Evolutionary conservation across 1,140 invertebrate species (phyloP).

Genomic region (Hycleus cichorii): DNA sequence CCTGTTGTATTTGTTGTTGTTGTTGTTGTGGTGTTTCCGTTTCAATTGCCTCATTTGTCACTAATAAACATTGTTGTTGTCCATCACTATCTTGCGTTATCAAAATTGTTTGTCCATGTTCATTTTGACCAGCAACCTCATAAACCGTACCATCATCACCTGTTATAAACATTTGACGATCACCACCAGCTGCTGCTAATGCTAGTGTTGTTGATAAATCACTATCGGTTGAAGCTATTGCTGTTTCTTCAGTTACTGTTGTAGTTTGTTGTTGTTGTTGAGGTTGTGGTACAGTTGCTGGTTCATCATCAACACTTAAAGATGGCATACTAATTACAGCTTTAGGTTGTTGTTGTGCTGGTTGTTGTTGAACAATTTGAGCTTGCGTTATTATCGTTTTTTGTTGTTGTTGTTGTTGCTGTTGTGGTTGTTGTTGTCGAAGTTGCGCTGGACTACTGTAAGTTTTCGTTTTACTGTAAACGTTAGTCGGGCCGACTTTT

Average conservation of each 20-base stretch:
- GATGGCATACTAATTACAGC: conserved; percentile 34
- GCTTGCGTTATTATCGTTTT: not conserved
- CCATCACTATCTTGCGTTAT: conserved; percentile 57
- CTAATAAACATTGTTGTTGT: conserved; percentile 62
- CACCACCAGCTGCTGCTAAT: conserved; percentile 29
- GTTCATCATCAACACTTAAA: conserved; percentile 13
- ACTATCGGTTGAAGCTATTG: not conserved
- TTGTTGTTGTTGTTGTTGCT: not conserved
- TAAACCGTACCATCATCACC: conserved; percentile 62
- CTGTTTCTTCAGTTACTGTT: conserved; percentile 7
- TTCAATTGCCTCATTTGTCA: conserved; percentile 48
- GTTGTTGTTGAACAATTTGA: not conserved
- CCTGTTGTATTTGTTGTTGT: conserved; percentile 9
- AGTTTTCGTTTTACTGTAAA: conserved; percentile 11
- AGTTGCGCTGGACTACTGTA: no score
- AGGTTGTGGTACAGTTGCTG: not conserved
- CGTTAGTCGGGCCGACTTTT: conserved; percentile 27
- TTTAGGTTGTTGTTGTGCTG: conserved; percentile 15
- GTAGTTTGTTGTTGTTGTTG: conserved; percentile 3
- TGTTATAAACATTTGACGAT: conserved; percentile 54
- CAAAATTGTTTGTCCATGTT: conserved; percentile 63
- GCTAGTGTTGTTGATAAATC: conserved; percentile 27
- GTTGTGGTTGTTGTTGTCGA: not conserved
- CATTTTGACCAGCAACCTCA: conserved; percentile 66
- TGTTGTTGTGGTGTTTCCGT: conserved; percentile 9